A percentile compares a stretch with the other conserved stretches of the same genome.
Evolutionary conservation across 2,113 vertebrate genomes (phyloP).

Genomic region (Zosterops pallidus): DNA sequence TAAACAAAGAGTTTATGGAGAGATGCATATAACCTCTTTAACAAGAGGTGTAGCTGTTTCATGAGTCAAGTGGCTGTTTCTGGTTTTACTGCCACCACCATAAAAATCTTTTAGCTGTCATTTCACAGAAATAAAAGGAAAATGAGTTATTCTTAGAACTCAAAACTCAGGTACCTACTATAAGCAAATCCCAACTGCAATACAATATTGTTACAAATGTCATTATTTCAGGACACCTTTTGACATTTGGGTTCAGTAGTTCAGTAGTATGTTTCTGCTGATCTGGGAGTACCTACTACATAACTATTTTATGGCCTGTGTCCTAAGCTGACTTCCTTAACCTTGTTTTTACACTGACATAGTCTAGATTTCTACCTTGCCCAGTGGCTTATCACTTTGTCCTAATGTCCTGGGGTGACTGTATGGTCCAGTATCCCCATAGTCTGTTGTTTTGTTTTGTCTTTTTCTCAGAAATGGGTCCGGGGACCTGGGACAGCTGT

Average conservation of each 20-base stretch:
- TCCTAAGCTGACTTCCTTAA: neutral
- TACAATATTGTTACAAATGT: neutral
- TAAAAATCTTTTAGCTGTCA: neutral
- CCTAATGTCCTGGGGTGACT: neutral
- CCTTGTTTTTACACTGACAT: neutral
- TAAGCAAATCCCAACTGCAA: neutral
- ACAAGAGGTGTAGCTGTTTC: neutral
- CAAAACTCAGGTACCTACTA: neutral
- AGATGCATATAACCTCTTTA: neutral
- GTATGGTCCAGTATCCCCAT: neutral
- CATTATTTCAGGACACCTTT: neutral
- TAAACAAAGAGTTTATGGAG: neutral
- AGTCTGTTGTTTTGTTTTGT: neutral
- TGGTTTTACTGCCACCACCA: neutral
- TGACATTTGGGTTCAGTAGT: neutral
- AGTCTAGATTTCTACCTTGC: neutral
- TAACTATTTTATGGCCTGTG: neutral
- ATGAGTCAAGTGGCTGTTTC: neutral
- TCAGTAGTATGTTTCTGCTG: neutral
- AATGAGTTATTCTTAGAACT: neutral
- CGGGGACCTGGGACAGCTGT: neutral
- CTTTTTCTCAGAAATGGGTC: neutral
- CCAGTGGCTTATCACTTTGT: neutral
- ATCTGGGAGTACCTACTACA: neutral
- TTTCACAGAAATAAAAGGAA: neutral